Base-by-base conservation (phyloP, 1,140 invertebrate species). In the Pristionchus pacificus region DNA sequence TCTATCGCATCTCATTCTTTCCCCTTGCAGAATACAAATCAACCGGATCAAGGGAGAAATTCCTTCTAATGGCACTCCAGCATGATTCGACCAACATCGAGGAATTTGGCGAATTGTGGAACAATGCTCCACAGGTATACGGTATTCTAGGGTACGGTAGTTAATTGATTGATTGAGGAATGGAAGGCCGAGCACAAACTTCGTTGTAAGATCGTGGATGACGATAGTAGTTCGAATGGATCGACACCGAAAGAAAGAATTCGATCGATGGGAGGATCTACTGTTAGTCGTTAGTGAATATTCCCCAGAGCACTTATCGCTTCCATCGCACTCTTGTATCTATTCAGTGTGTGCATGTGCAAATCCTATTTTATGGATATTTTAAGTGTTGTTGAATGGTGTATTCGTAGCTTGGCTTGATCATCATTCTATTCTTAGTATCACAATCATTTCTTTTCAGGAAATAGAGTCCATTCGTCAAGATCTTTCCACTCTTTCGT, bases 51-150 rank as follows among this genome's bases (percentile, higher is more conserved):
- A 86, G 87, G 73, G 89, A 90, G 79, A 90, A 89, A 83, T 91
- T 91, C 84, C 85, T 90, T 49, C 85, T 91, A 29, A 89, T 90
- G 88, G 88, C 88, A 77, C 86, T 89, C 78, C 85, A 87, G 24
- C 78, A 89, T 25, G 86, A 87, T 14, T 81, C 85, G 65, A 78
- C 83, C 13, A 84, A 86, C 67, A 76, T 86, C 58, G 81, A 84
- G 15, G 71, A 81, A 59, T 78, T 89, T 55, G 71, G 83, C 25
- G 86, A 88, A 61, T 80, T 90, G 30, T 91, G 89, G 89, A 90
- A 89, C 87, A 77, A 71, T 27, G 79, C 77, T 10, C 74, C 78
- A 10, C 78, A 75, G 49, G 38, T 49, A 19, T n/a, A n/a, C n/a
- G n/a, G n/a, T n/a, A n/a, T n/a, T n/a, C n/a, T n/a, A n/a, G n/a